Evolutionary conservation across 2,888 invertebrate genomes (phyloP), one percentile per base, ranked within the genome.

Genomic region (Limulus polyphemus): DNA sequence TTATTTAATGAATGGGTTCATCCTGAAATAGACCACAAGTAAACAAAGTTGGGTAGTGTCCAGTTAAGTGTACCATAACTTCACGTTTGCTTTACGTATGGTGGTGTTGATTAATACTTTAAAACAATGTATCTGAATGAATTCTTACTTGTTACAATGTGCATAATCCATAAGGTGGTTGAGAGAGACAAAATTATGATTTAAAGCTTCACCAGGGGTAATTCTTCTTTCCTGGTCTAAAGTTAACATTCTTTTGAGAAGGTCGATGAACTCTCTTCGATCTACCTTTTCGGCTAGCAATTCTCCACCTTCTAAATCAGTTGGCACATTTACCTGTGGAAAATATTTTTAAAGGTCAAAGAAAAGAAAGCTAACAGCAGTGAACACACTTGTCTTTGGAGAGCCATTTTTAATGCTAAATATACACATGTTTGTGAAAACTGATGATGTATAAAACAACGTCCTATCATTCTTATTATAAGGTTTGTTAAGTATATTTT

Each of bases 241-340:
- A 14, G 95, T 95, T 62, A 99, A 83, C 99, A 99, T 99, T 73
- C 92, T 83, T 79, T 98, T 98, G 59, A 99, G 81, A 72, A 99
- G 83, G 79, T 98, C 97, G 71, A 99, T 97, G 75, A 99, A 99
- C 77, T 99, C 97, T 72, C 91, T 83, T 65, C 98, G 83, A 78
- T 99, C 99, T 47, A 93, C 90, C 77, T 97, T 97, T 79, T 99
- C 99, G 0, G 95, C 95, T 74, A 97, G 79, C 69, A 97, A 80
- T 76, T 99, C 98, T 65, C 93, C 90, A 47, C 95, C 94, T 78
- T 98, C 97, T 71, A 98, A 81, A 79, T 98, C 95, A n/a, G 90
- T 92, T 65, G 93, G 93, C 69, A 93, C 92, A 76, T 94, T 94
- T 10, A 94, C 93, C 79, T 92, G 89, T 67, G 90, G 54, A 62